Evolutionary conservation across 2,797 vertebrate species (phyloP).

Genomic region (Myiotriccus ornatus): DNA sequence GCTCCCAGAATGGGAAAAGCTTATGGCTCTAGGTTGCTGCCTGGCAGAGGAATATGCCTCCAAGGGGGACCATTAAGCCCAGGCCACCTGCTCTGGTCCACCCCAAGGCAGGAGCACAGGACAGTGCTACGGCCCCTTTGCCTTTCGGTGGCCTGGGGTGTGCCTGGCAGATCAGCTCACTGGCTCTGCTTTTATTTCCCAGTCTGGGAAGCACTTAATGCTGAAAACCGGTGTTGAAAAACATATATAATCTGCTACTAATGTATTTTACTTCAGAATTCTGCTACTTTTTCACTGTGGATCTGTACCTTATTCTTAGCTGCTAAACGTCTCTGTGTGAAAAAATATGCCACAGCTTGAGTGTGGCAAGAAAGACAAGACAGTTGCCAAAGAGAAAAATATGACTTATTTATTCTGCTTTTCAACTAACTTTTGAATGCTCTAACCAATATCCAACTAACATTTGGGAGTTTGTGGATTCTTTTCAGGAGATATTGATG

Average conservation of each 20-base stretch:
- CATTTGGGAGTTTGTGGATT: background rate
- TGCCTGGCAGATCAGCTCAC: background rate
- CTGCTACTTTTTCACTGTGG: background rate
- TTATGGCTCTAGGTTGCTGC: background rate
- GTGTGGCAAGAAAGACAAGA: background rate
- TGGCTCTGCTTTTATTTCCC: background rate
- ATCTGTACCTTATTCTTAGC: background rate
- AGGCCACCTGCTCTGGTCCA: background rate
- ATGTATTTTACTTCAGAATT: background rate
- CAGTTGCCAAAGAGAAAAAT: background rate
- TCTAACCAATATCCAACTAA: background rate
- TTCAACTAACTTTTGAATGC: background rate
- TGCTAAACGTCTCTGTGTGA: background rate
- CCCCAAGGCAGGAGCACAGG: background rate
- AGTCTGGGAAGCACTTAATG: background rate
- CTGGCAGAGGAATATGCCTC: background rate
- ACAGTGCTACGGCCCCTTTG: accelerated
- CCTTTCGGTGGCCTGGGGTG: background rate
- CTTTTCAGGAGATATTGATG: background rate
- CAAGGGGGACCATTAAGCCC: background rate
- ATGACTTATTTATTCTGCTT: background rate
- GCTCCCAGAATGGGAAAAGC: background rate
- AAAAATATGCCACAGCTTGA: background rate
- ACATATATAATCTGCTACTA: background rate
- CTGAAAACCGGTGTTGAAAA: background rate